Percentiles rank a stretch among this genome's conserved stretches.
phyloP scores from a whole-genome alignment of 2,113 vertebrate species.

The Strigops habroptila region DNA sequence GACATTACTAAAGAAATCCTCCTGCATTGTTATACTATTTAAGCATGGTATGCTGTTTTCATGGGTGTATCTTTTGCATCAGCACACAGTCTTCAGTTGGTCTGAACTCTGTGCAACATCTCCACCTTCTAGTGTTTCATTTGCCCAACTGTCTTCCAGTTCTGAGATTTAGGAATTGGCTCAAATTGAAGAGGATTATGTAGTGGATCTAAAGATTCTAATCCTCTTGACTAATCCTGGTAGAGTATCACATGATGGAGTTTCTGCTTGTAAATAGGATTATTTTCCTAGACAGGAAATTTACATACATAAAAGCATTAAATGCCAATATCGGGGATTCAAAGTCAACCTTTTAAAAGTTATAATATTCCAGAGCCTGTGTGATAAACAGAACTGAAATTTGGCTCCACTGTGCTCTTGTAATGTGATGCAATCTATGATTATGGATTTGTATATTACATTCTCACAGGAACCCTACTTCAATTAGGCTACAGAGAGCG shows the following conservation, averaged over 20 bases:
- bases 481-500: neutral
- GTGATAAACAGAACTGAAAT: neutral
- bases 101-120: neutral
- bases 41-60: neutral
- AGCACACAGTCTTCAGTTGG: neutral
- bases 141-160: neutral
- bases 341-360: neutral
- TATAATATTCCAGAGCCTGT: neutral
- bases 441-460: neutral
- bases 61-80: neutral
- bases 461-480: neutral
- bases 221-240: constrained; percentile 33
- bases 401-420: neutral
- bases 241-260: constrained; percentile 23
- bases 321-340: neutral
- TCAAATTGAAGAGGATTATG: neutral
- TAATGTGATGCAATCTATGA: neutral
- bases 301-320: neutral
- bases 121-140: neutral
- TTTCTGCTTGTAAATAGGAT: constrained; percentile 49
- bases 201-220: neutral
- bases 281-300: constrained; percentile 45
- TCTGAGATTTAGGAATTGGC: neutral
- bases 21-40: neutral
- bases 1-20: neutral